These are phyloP conservation scores for Trematomus loennbergii DNA, from an alignment of 2,113 vertebrate species.

Conservation along the genomic window DNA sequence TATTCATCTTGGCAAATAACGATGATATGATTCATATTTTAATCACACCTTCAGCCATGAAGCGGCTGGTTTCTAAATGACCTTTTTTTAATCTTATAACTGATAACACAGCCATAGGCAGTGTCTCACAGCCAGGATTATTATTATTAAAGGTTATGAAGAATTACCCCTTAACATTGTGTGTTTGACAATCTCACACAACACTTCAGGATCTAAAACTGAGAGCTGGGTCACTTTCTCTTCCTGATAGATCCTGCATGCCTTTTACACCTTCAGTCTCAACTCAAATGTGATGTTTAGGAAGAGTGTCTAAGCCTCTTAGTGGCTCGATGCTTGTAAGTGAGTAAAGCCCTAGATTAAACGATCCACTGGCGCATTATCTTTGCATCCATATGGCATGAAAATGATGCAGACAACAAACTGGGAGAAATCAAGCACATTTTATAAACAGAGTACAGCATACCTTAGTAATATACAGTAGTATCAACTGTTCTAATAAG, in stretches of 20 bases:
- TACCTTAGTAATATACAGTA: slow-evolving; percentile 44
- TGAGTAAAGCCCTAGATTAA: slow-evolving; percentile 63
- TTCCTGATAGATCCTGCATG: slow-evolving; percentile 7
- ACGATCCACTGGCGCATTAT: slow-evolving; percentile 54
- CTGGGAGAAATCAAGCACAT: slow-evolving; percentile 9
- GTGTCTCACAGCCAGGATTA: slow-evolving; percentile 26
- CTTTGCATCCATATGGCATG: slow-evolving; percentile 50
- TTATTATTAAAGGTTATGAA: slow-evolving; percentile 59
- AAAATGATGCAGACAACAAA: slow-evolving; percentile 51
- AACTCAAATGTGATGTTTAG: slow-evolving; percentile 49
- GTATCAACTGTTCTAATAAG: slow-evolving; percentile 9
- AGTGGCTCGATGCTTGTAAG: slow-evolving; percentile 55
- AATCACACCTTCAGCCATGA: slow-evolving; percentile 32
- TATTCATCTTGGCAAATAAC: slow-evolving; percentile 45
- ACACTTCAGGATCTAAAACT: slow-evolving; percentile 22
- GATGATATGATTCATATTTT: slow-evolving; percentile 44
- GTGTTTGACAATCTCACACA: slow-evolving; percentile 9
- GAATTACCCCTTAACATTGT: slow-evolving; percentile 25
- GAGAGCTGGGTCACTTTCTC: slow-evolving; percentile 20
- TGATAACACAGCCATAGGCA: slow-evolving; percentile 23
- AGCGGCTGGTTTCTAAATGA: slow-evolving; percentile 27
- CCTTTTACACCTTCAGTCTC: slow-evolving; percentile 42
- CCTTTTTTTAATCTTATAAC: slow-evolving; percentile 35
- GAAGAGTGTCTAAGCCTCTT: slow-evolving; percentile 62
- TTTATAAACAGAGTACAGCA: slow-evolving; percentile 37